Evolutionary conservation across 1,140 invertebrate genomes (phyloP).

Genomic region (Antheraea mylitta): DNA sequence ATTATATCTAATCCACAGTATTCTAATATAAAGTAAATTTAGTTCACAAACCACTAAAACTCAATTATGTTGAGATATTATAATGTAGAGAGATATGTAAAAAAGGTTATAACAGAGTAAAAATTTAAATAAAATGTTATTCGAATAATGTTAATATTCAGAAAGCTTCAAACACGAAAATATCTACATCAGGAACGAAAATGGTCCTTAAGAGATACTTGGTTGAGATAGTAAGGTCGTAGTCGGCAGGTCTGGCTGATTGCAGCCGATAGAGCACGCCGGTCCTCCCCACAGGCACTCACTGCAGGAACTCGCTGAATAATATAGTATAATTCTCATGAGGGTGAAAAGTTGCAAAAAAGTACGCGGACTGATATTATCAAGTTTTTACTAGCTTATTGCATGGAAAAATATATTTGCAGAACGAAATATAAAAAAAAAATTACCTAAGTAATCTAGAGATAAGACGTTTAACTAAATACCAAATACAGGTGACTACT

Average conservation of each 20-base stretch:
- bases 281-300: conserved; percentile 4
- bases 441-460: background rate
- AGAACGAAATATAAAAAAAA: background rate
- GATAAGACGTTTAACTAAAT: too few species aligned
- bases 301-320: conserved; percentile 13
- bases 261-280: conserved; percentile 22
- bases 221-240: conserved; percentile 14
- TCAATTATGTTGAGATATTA: background rate
- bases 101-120: background rate
- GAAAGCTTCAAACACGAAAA: background rate
- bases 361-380: background rate
- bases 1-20: too few species aligned
- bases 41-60: too few species aligned
- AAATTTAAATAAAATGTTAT: background rate
- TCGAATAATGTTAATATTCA: background rate
- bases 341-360: conserved; percentile 4
- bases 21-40: too few species aligned
- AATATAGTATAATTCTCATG: conserved; percentile 15
- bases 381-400: background rate
- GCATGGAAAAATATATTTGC: background rate
- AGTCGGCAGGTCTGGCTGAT: conserved; percentile 13
- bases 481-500: too few species aligned
- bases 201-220: conserved; percentile 27
- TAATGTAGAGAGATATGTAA: background rate
- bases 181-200: conserved; percentile 20